These are phyloP conservation scores for Agonopterix heracliana DNA, from an alignment of 2,888 invertebrate genomes.

Conservation along the genomic window DNA sequence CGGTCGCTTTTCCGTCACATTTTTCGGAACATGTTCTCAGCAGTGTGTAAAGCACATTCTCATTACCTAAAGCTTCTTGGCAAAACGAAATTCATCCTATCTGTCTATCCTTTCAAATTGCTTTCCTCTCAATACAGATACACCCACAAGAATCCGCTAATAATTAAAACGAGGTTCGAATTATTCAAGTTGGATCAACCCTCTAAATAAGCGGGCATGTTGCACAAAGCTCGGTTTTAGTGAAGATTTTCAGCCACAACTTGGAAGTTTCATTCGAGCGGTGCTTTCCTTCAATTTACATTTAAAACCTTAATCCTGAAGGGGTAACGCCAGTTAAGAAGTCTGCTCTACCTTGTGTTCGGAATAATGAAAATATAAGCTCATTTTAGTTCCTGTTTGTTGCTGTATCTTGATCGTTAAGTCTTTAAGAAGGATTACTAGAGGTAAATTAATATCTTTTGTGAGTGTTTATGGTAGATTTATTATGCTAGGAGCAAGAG, in stretches of 20 bases:
- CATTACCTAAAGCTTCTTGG: no score
- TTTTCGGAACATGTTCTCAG: no score
- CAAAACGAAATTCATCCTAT: no score
- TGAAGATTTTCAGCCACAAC: slow-evolving; percentile 17
- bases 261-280: slow-evolving; percentile 41
- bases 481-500: no score
- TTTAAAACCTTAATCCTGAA: slow-evolving; percentile 47
- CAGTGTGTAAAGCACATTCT: no score
- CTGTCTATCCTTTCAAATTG: no score
- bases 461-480: no score
- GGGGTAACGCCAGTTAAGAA: slow-evolving; percentile 8
- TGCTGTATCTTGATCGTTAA: not conserved
- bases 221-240: slow-evolving; percentile 29
- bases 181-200: slow-evolving; percentile 38
- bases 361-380: slow-evolving; percentile 37
- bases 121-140: no score
- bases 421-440: no score
- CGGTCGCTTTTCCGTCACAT: no score
- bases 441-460: slow-evolving; percentile 10
- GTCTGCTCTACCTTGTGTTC: not conserved
- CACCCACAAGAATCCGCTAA: slow-evolving; percentile 4
- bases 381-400: slow-evolving; percentile 30
- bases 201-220: slow-evolving; percentile 26
- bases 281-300: slow-evolving; percentile 58
- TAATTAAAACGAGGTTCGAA: slow-evolving; percentile 48